Evolutionary conservation across 1,140 invertebrate species (phyloP).

Genomic region (Lasaia peninsularis): DNA sequence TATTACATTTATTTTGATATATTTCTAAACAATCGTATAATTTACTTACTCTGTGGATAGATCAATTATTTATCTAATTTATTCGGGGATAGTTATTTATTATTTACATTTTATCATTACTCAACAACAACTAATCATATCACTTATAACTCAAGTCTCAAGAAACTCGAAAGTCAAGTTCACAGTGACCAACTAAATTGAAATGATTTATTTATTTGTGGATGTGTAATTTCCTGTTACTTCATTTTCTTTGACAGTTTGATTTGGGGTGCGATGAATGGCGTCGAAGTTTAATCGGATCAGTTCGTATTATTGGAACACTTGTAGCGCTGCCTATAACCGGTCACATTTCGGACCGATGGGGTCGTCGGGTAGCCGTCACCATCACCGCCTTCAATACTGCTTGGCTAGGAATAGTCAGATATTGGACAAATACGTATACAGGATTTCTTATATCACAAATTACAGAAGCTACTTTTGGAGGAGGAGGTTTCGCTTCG

Average conservation of each 20-base stretch:
- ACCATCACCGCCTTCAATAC: slow-evolving; percentile 78
- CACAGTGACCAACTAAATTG: too few relatives aligned
- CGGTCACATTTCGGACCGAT: slow-evolving; percentile 81
- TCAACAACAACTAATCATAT: too few relatives aligned
- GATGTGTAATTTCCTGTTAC: neutral
- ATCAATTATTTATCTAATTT: too few relatives aligned
- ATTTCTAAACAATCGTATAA: too few relatives aligned
- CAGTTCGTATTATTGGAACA: slow-evolving; percentile 37
- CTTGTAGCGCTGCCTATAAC: slow-evolving; percentile 79
- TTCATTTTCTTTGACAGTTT: slow-evolving; percentile 21
- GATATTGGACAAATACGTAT: slow-evolving; percentile 82
- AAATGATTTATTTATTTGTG: too few relatives aligned
- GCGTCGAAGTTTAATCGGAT: slow-evolving; percentile 32
- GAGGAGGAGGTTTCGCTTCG: slow-evolving; percentile 58
- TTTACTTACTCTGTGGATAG: too few relatives aligned
- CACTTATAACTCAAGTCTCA: too few relatives aligned
- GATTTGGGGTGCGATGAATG: slow-evolving; percentile 37
- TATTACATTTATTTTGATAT: too few relatives aligned
- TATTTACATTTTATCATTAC: too few relatives aligned
- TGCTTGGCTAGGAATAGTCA: slow-evolving; percentile 79
- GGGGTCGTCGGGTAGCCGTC: slow-evolving; percentile 80
- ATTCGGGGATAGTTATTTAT: too few relatives aligned
- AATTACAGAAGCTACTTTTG: slow-evolving; percentile 80
- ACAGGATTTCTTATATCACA: slow-evolving; percentile 80
- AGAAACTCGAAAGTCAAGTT: too few relatives aligned